Percentiles rank a stretch among this genome's conserved stretches.
Conservation (phyloP, 2,888 invertebrate species). For the Cryptus armator region DNA sequence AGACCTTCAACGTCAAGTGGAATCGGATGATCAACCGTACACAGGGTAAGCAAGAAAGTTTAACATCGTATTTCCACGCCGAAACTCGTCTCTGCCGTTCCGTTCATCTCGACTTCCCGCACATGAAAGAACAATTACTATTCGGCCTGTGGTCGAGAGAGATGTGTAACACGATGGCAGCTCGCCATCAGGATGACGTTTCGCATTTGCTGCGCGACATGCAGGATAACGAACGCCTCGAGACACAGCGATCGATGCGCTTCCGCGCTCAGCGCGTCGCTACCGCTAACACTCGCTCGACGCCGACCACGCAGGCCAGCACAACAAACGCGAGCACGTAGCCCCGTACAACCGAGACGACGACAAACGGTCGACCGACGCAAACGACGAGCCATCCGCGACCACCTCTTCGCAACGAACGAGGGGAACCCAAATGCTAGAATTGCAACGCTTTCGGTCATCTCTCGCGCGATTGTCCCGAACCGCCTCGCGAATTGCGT, state of each 20-base stretch:
- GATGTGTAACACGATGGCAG: conserved; percentile 13
- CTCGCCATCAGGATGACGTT: conserved; percentile 5
- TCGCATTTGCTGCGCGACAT: not conserved
- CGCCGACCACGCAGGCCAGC: not conserved
- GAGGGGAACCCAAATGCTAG: not conserved
- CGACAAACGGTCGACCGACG: not conserved
- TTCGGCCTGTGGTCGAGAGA: conserved; percentile 37
- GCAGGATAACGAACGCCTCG: not conserved
- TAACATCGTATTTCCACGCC: conserved; percentile 2
- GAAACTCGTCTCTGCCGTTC: conserved; percentile 25
- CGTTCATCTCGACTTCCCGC: conserved; percentile 4
- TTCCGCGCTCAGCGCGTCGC: not conserved
- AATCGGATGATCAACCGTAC: conserved; percentile 28
- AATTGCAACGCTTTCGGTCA: not conserved
- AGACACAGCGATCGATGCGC: not conserved
- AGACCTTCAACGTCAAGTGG: conserved; percentile 30
- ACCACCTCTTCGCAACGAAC: not conserved
- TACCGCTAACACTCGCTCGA: not conserved
- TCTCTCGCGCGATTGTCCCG: not conserved
- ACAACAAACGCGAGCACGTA: not conserved
- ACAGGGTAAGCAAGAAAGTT: conserved; percentile 29
- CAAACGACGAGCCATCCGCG: not conserved
- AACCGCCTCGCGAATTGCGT: not conserved
- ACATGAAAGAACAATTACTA: conserved; percentile 38
- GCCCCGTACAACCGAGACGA: not conserved